Conservation (phyloP, 2,888 invertebrate species). For the Acanthosepion lycidas region DNA sequence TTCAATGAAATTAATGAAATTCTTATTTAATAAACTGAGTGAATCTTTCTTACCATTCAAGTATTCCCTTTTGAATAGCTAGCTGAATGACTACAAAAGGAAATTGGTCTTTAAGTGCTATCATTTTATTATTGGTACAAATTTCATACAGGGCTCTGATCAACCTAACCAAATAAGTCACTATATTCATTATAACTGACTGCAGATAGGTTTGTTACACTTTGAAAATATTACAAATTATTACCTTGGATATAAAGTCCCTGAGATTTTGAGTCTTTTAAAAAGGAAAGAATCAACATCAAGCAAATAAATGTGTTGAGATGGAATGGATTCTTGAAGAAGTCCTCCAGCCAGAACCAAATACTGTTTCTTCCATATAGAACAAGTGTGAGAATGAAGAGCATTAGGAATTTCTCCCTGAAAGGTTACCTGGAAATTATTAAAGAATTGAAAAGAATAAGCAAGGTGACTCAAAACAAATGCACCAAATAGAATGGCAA, state of each 20-base stretch:
- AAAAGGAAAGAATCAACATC: conserved; percentile 59
- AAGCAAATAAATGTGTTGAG: conserved; percentile 61
- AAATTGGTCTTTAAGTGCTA: no score
- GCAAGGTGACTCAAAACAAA: background rate
- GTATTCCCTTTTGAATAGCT: no score
- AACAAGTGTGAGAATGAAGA: conserved; percentile 70
- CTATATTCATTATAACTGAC: no score
- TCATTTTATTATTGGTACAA: no score
- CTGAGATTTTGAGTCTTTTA: conserved; percentile 55
- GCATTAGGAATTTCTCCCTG: conserved; percentile 57
- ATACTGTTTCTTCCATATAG: conserved; percentile 57
- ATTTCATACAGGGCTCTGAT: no score
- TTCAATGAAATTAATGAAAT: no score
- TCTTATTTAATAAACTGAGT: no score
- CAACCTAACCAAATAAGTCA: no score
- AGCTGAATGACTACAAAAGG: no score
- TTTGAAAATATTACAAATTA: background rate
- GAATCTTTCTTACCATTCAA: no score
- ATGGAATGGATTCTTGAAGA: conserved; percentile 61
- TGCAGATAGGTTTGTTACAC: no score
- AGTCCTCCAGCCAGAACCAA: conserved; percentile 72
- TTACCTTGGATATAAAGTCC: conserved; percentile 57
- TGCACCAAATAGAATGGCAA: no score
- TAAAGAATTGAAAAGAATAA: background rate
- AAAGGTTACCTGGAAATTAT: background rate